Conservation (phyloP, 2,113 vertebrate genomes). For the Eira barbara region DNA sequence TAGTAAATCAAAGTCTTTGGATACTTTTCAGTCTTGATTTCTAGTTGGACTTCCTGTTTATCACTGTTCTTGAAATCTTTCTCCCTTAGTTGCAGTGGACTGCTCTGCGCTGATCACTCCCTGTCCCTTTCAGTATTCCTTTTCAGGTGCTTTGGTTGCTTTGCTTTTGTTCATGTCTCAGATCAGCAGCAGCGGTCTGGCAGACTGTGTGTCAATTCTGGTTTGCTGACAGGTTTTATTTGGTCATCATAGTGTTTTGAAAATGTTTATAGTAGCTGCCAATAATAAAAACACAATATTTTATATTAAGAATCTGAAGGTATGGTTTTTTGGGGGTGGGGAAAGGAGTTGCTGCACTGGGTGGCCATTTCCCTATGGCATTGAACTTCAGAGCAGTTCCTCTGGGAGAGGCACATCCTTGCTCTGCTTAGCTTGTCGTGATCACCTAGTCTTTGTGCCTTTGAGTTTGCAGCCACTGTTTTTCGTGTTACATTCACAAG, state of each 20-base stretch:
- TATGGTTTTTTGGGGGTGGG: neutral
- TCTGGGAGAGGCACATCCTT: neutral
- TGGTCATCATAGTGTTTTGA: neutral
- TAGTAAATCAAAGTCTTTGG: slow-evolving; percentile 2
- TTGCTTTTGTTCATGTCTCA: neutral
- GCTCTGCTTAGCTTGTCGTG: neutral
- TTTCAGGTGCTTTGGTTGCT: neutral
- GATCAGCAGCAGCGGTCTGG: neutral
- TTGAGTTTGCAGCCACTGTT: neutral
- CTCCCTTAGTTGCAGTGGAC: neutral
- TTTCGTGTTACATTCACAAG: neutral
- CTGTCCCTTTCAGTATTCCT: neutral
- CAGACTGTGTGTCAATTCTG: neutral
- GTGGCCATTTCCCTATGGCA: neutral
- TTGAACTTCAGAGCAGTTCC: neutral
- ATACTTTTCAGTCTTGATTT: neutral
- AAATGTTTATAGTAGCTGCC: neutral
- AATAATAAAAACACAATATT: neutral
- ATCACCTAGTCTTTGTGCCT: neutral
- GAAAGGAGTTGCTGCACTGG: neutral
- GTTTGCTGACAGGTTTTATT: neutral
- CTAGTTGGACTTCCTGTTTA: neutral
- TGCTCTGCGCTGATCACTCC: neutral
- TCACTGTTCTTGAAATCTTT: neutral
- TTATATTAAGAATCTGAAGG: neutral